phyloP scores from a whole-genome alignment of 2,888 invertebrate genomes.

The Eupithecia subumbrata region DNA sequence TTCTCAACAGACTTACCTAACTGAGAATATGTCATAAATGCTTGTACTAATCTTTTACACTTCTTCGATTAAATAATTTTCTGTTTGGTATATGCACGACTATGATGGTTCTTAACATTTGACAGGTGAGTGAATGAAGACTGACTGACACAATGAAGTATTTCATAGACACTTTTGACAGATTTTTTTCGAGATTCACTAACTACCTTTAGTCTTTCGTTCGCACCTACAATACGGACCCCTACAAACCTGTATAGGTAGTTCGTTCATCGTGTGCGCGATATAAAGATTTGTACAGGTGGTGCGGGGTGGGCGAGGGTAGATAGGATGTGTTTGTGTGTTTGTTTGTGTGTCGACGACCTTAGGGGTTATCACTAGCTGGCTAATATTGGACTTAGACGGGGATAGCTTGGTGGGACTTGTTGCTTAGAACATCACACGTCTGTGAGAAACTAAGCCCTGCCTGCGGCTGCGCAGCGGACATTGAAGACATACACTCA shows the following conservation, averaged over 20 bases:
- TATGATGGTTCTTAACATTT: too few relatives aligned
- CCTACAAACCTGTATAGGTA: constrained; percentile 31
- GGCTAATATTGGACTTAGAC: background rate
- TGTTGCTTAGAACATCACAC: background rate
- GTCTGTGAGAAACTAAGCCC: background rate
- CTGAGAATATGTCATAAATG: background rate
- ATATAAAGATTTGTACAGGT: constrained; percentile 54
- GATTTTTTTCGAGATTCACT: too few relatives aligned
- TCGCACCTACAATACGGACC: constrained; percentile 14
- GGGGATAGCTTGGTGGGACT: background rate
- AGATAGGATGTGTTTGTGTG: constrained; percentile 47
- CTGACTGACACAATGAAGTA: too few relatives aligned
- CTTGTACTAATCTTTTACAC: too few relatives aligned
- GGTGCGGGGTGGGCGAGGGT: constrained; percentile 40
- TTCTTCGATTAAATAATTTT: too few relatives aligned
- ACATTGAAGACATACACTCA: background rate
- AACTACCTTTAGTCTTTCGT: background rate
- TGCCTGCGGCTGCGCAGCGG: background rate
- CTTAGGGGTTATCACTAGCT: constrained; percentile 34
- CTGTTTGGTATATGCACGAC: too few relatives aligned
- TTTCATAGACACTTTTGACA: too few relatives aligned
- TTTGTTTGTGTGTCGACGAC: constrained; percentile 48
- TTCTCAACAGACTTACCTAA: background rate
- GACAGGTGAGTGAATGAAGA: too few relatives aligned
- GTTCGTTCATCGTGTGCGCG: constrained; percentile 26